Conservation (phyloP, 2,888 invertebrate species). For the Dinocampus coccinellae region DNA sequence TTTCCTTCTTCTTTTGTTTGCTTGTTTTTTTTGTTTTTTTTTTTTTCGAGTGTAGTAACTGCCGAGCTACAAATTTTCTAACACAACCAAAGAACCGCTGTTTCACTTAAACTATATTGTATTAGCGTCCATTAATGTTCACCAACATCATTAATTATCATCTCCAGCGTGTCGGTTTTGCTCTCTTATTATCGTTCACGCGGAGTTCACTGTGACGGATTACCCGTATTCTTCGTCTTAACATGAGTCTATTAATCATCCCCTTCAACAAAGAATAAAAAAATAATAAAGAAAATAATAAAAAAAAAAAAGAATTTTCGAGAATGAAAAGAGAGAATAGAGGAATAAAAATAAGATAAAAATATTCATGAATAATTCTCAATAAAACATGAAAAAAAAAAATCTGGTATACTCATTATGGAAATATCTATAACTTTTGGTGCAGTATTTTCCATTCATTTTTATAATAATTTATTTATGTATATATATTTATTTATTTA, state of each 20-base stretch:
- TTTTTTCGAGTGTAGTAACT: slow-evolving; percentile 11
- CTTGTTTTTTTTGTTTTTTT: not conserved
- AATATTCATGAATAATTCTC: too few relatives aligned
- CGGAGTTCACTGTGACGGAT: slow-evolving; percentile 22
- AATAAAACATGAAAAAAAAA: too few relatives aligned
- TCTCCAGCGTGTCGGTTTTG: slow-evolving; percentile 28
- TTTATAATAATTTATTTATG: not conserved
- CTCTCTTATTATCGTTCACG: slow-evolving; percentile 41
- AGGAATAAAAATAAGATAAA: not conserved
- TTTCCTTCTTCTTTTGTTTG: too few relatives aligned
- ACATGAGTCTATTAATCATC: slow-evolving; percentile 19
- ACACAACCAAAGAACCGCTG: slow-evolving; percentile 28
- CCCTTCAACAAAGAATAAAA: not conserved
- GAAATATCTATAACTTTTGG: not conserved
- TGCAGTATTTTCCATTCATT: not conserved
- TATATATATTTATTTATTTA: not conserved
- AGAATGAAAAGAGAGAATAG: not conserved
- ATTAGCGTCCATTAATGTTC: slow-evolving; percentile 46
- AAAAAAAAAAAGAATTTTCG: not conserved
- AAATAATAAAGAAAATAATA: not conserved
- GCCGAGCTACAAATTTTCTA: slow-evolving; percentile 15
- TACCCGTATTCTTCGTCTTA: slow-evolving; percentile 15
- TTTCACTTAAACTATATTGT: slow-evolving; percentile 44
- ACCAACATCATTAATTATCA: slow-evolving; percentile 44
- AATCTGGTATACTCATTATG: not conserved